Evolutionary conservation across 2,113 vertebrate genomes (phyloP).

Genomic region (Petrocephalus microphthalmus): DNA sequence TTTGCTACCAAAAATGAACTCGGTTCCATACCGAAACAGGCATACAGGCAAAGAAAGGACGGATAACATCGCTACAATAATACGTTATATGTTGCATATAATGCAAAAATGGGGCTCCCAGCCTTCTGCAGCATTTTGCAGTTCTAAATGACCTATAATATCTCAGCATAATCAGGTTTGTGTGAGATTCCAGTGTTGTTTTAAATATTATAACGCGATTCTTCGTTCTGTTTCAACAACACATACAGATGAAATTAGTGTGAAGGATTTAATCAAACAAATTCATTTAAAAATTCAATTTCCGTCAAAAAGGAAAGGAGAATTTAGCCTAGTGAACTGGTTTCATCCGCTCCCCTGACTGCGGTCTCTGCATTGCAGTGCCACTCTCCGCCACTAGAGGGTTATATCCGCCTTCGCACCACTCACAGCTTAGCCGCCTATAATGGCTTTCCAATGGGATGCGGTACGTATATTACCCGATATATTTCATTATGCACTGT

Average conservation of each 20-base stretch:
- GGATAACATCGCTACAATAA: not conserved
- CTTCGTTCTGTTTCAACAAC: not conserved
- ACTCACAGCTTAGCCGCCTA: not conserved
- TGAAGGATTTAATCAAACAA: not conserved
- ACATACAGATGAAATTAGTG: not conserved
- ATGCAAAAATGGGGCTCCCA: not conserved
- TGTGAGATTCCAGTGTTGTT: not conserved
- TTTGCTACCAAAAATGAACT: not conserved
- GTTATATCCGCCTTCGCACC: not conserved
- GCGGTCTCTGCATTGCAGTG: slow-evolving; percentile 10
- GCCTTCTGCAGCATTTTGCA: not conserved
- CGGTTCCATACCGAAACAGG: not conserved
- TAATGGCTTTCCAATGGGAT: not conserved
- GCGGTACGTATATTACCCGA: not conserved
- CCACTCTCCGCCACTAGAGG: not conserved
- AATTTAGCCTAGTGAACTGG: not conserved
- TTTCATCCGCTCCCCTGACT: not conserved
- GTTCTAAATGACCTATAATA: not conserved
- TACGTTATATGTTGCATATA: not conserved
- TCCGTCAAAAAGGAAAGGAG: not conserved
- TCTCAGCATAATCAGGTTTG: not conserved
- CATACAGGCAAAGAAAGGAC: not conserved
- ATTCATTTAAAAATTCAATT: not conserved
- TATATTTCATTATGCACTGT: not conserved
- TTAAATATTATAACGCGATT: not conserved